These are phyloP conservation scores for Chalcosyrphus nemorum DNA, from an alignment of 2,888 invertebrate species.

Conservation along the genomic window DNA sequence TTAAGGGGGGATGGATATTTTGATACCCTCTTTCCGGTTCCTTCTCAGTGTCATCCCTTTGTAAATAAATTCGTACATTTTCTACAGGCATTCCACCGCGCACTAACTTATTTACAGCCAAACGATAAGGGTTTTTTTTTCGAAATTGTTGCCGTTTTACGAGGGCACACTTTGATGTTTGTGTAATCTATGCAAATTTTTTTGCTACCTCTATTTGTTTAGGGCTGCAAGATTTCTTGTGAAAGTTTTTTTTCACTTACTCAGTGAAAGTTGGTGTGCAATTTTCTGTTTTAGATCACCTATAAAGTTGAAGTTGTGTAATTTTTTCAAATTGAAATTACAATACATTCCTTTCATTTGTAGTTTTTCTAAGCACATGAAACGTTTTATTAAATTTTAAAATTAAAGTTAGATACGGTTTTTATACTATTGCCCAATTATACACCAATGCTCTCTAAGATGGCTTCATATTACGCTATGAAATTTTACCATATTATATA, in stretches of 20 bases:
- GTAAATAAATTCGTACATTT: slow-evolving; percentile 4
- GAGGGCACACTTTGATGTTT: background rate
- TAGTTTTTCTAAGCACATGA: too few species aligned
- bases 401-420: too few species aligned
- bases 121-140: slow-evolving; percentile 9
- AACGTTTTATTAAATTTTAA: too few species aligned
- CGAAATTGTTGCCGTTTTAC: slow-evolving; percentile 21
- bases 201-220: background rate
- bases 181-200: slow-evolving; percentile 20
- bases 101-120: slow-evolving; percentile 6
- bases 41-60: background rate
- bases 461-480: too few species aligned
- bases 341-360: background rate
- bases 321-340: slow-evolving; percentile 10
- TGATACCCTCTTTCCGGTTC: background rate
- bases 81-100: background rate
- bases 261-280: background rate
- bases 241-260: background rate
- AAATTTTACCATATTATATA: too few species aligned
- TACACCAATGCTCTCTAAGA: too few species aligned
- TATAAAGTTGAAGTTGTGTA: background rate
- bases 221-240: background rate
- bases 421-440: too few species aligned
- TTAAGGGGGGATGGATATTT: background rate
- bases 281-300: background rate